Evolutionary conservation across 2,113 vertebrate species (phyloP).

Genomic region (Bombycilla garrulus): DNA sequence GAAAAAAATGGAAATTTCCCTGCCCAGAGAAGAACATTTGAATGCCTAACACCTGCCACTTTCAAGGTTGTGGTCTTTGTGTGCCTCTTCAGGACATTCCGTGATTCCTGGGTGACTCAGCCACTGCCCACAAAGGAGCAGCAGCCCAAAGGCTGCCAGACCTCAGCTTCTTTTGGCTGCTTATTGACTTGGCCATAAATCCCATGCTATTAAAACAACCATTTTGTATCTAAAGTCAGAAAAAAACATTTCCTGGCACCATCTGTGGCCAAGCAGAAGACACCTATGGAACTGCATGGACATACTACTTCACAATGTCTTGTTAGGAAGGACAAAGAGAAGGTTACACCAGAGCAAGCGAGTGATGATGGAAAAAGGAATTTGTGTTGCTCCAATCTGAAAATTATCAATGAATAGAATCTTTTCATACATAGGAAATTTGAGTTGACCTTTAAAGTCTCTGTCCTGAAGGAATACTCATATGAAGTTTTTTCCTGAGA

Average conservation of each 20-base stretch:
- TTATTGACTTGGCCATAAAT: not conserved
- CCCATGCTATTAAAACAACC: not conserved
- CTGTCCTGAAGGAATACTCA: not conserved
- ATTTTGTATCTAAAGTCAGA: not conserved
- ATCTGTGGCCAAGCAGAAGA: not conserved
- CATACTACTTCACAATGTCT: not conserved
- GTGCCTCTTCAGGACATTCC: not conserved
- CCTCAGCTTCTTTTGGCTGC: not conserved
- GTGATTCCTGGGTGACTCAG: not conserved
- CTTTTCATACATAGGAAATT: not conserved
- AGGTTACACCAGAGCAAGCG: not conserved
- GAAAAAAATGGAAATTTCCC: not conserved
- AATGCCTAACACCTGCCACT: not conserved
- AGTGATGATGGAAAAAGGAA: rapidly evolving
- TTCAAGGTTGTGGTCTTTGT: not conserved
- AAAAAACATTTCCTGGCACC: not conserved
- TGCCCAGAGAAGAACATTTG: not conserved
- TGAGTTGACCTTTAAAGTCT: not conserved
- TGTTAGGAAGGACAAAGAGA: not conserved
- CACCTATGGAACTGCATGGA: not conserved
- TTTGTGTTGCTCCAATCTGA: rapidly evolving
- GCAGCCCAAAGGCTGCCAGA: not conserved
- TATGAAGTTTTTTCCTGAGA: not conserved
- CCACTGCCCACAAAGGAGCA: not conserved
- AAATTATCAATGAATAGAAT: not conserved